A percentile compares a stretch with the other conserved stretches of the same genome.
These are phyloP conservation scores for Campylomormyrus numenius DNA, from an alignment of 2,113 vertebrate species.

Conservation along the genomic window DNA sequence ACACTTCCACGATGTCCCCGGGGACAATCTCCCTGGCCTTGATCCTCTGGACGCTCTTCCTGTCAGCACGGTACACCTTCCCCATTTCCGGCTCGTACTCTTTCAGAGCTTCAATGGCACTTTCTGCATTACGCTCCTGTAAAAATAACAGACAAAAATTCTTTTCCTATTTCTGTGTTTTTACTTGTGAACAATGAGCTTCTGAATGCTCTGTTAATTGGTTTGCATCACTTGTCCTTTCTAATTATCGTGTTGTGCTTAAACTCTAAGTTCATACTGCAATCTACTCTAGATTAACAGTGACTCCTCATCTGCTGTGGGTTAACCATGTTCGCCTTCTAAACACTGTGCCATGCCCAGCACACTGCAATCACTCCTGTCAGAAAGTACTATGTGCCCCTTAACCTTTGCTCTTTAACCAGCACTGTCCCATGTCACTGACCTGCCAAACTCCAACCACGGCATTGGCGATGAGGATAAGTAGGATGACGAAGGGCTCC, in stretches of 20 bases:
- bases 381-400: not conserved
- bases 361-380: not conserved
- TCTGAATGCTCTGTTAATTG: not conserved
- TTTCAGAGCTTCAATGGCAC: constrained; percentile 87
- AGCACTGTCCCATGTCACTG: constrained; percentile 13
- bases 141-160: constrained; percentile 4
- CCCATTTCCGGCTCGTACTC: constrained; percentile 92
- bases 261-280: constrained; percentile 40
- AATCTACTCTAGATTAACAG: constrained; percentile 32
- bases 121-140: constrained; percentile 87
- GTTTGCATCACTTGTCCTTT: not conserved
- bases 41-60: constrained; percentile 84
- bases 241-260: constrained; percentile 17
- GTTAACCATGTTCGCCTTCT: not conserved
- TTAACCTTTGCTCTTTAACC: not conserved
- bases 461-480: constrained; percentile 87
- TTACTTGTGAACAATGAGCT: not conserved
- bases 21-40: constrained; percentile 85
- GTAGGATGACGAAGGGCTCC: constrained; percentile 85
- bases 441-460: constrained; percentile 92
- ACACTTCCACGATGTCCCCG: constrained; percentile 83
- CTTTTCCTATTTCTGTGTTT: not conserved
- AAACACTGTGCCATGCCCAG: not conserved
- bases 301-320: not conserved
- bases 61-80: constrained; percentile 83